Conservation (phyloP, 2,888 invertebrate genomes). For the Aradus depressus region DNA sequence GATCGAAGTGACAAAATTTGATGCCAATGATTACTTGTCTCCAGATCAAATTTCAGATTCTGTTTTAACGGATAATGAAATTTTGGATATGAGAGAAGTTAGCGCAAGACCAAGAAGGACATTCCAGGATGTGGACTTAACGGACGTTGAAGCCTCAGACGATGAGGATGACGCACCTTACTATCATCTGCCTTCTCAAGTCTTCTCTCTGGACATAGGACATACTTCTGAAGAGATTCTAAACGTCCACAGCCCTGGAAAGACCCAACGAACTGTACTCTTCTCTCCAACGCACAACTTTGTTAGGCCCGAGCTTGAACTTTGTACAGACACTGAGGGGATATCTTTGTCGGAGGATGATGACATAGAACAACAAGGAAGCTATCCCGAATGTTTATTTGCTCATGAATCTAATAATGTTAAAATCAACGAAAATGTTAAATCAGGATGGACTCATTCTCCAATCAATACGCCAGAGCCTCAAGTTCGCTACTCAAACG, state of each 20-base stretch:
- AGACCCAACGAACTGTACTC: constrained; percentile 18
- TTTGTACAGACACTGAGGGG: constrained; percentile 20
- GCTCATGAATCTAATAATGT: too few relatives aligned
- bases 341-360: constrained; percentile 23
- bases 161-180: constrained; percentile 24
- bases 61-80: constrained; percentile 25
- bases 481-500: background rate
- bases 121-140: constrained; percentile 13
- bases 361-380: background rate
- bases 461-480: constrained; percentile 5
- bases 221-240: constrained; percentile 18
- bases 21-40: background rate
- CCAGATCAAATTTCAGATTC: background rate
- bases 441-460: background rate
- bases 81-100: constrained; percentile 16
- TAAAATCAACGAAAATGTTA: constrained; percentile 3
- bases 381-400: too few relatives aligned
- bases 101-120: too few relatives aligned
- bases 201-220: constrained; percentile 13
- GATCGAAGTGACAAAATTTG: constrained; percentile 10
- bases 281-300: constrained; percentile 14
- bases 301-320: constrained; percentile 13
- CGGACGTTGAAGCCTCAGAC: constrained; percentile 35
- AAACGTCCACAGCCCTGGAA: constrained; percentile 19
- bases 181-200: background rate